phyloP scores from a whole-genome alignment of 2,797 vertebrate species.

The Hyperoplus immaculatus region DNA sequence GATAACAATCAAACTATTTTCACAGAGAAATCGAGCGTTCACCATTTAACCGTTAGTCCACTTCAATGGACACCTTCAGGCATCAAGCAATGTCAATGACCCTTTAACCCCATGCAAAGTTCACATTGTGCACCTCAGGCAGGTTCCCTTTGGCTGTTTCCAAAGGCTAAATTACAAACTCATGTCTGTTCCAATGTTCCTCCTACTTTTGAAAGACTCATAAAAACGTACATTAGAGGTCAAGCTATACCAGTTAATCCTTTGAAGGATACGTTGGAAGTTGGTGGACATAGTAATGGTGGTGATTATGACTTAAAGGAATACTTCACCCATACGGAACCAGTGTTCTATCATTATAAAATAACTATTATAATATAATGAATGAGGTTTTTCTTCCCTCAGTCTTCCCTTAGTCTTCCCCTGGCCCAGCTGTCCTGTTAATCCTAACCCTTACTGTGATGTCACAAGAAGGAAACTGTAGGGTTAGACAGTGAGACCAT shows the following conservation, averaged over 20 bases:
- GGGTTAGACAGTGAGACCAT: too few relatives aligned
- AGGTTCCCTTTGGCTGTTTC: not conserved
- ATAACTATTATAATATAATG: too few relatives aligned
- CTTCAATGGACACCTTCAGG: not conserved
- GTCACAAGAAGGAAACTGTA: too few relatives aligned
- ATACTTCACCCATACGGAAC: too few relatives aligned
- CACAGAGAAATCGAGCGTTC: not conserved
- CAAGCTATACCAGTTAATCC: not conserved
- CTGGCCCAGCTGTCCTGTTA: too few relatives aligned
- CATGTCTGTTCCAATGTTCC: not conserved
- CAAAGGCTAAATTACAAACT: not conserved
- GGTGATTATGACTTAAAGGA: constrained; percentile 5
- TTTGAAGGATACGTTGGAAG: not conserved
- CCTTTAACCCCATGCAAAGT: not conserved
- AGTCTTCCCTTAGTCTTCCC: too few relatives aligned
- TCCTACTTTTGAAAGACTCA: not conserved
- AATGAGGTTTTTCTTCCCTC: too few relatives aligned
- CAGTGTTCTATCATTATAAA: too few relatives aligned
- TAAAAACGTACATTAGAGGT: not conserved
- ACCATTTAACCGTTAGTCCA: not conserved
- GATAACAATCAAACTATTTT: not conserved
- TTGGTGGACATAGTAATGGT: not conserved
- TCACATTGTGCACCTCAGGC: not conserved
- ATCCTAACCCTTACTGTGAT: too few relatives aligned
- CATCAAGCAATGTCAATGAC: not conserved